Base-by-base conservation (phyloP, 2,113 vertebrate genomes). In the Eptesicus fuscus region DNA sequence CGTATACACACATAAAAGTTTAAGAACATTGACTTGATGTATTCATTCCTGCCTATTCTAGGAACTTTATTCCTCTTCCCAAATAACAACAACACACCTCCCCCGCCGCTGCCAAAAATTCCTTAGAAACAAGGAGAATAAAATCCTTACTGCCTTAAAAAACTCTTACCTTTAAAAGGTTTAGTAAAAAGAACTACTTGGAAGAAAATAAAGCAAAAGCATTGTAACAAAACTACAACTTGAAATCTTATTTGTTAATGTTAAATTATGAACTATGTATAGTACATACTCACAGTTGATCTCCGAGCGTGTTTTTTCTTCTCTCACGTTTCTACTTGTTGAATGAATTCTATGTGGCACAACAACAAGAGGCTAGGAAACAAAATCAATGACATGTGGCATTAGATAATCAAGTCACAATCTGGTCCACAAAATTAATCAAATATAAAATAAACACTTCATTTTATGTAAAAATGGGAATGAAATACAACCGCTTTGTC, bases 301-400 rank as follows among this genome's bases (percentile, higher is more conserved):
- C 98, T 99, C 99, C 0, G 99, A 99, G 92, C 99, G 99, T 7
- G 99, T 99, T 97, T 99, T 99, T 93, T 99, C 99, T 98, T 99
- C 99, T 96, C 99, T 98, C 47, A 99, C 98, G 90, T 99, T 99
- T 97, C 99, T 98, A 97, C 99, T 99, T 74, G 99, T 99, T 28
- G 99, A 99, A 44, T 98, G 99, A 97, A 99, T 99, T 97, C 99
- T 99, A 95, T 99, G 99, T 95, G 99, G 99, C 93, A 99, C 99
- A 4, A 99, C 96, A 88, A 99, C 99, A 18, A 99, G 99, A 95
- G 99, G 99, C 99, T 99, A 91, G n/a, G 97, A 97, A 95, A 97
- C 3, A 96, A 80, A 51, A 98, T 9, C 40, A 93, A 3, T 12
- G 88, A 85, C 53, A 80, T 9, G 84, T 3, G 56, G 23, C 51